Conservation (phyloP, 2,797 vertebrate genomes). For the Labroides dimidiatus region DNA sequence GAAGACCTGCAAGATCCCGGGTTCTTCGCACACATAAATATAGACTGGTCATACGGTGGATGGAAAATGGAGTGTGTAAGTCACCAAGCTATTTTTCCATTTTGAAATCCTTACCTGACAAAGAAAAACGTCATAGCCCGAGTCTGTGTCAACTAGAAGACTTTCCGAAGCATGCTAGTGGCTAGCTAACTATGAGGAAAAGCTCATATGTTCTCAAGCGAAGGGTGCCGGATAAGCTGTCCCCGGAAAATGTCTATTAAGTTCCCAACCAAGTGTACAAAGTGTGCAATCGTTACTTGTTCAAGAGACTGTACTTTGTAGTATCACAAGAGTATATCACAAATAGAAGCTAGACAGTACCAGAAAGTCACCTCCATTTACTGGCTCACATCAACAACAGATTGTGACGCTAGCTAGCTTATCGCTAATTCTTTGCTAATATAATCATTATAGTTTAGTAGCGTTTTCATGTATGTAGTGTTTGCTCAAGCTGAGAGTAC, state of each 20-base stretch:
- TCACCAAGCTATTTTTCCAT: background rate
- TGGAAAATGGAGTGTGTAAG: conserved; percentile 80
- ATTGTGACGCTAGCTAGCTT: conserved; percentile 31
- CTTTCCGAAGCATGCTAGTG: conserved; percentile 25
- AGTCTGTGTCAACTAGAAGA: background rate
- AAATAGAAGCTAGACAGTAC: background rate
- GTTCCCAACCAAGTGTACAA: background rate
- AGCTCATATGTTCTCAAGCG: background rate
- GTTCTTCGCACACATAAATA: background rate
- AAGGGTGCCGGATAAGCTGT: background rate
- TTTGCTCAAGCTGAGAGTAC: background rate
- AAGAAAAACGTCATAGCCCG: accelerated
- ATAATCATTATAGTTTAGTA: background rate
- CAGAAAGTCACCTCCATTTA: conserved; percentile 37
- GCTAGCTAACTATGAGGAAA: conserved; percentile 36
- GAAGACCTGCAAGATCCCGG: conserved; percentile 24
- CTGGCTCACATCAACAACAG: conserved; percentile 24
- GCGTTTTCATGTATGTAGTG: background rate
- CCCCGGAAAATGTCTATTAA: background rate
- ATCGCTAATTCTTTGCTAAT: conserved; percentile 26
- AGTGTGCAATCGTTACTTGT: background rate
- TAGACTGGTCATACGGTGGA: conserved; percentile 19
- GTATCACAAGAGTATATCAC: background rate
- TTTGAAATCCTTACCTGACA: accelerated
- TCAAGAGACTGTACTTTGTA: no score